These are phyloP conservation scores for Sylvietta virens DNA, from an alignment of 2,113 vertebrate genomes.

Conservation along the genomic window DNA sequence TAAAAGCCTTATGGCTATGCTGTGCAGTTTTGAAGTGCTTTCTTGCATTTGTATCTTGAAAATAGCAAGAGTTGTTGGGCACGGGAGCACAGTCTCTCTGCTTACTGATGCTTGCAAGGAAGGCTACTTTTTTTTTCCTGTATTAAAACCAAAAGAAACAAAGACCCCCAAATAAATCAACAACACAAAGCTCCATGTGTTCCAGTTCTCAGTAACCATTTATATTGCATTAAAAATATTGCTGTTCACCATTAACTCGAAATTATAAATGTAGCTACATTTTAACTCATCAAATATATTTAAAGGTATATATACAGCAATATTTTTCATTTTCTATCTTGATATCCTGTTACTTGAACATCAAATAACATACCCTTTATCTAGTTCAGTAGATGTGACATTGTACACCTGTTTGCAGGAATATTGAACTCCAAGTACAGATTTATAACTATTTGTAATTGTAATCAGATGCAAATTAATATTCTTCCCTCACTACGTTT, in stretches of 20 bases:
- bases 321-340: not conserved
- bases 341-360: not conserved
- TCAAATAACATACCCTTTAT: not conserved
- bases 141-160: not conserved
- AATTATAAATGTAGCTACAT: not conserved
- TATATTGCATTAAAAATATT: not conserved
- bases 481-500: not conserved
- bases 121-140: not conserved
- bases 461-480: not conserved
- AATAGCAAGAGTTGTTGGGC: not conserved
- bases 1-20: not conserved
- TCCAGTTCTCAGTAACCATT: not conserved
- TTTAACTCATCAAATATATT: not conserved
- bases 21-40: not conserved
- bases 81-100: not conserved
- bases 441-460: not conserved
- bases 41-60: not conserved
- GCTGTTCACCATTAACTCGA: not conserved
- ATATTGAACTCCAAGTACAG: not conserved
- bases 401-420: not conserved
- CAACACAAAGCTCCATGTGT: not conserved
- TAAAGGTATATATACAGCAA: not conserved
- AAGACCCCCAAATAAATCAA: not conserved
- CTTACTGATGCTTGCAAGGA: not conserved
- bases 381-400: not conserved